Conservation (phyloP, 2,113 vertebrate species). For the Thalassoma bifasciatum region DNA sequence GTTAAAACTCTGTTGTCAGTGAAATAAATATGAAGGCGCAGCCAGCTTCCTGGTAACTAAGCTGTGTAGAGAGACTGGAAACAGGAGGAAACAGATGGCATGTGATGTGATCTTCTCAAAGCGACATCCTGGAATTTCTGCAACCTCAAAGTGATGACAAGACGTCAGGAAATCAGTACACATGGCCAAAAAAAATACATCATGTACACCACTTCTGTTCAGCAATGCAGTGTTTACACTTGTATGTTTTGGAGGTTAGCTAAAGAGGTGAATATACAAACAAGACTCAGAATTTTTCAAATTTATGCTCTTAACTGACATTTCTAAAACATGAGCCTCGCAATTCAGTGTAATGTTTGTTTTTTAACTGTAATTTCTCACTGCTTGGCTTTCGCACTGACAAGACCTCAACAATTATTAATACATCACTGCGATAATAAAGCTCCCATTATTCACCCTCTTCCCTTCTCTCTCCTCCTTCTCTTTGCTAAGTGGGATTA, state of each 20-base stretch:
- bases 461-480: not conserved
- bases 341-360: not conserved
- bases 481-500: conserved; percentile 18
- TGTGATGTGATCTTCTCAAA: not conserved
- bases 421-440: conserved; percentile 9
- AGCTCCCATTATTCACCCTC: not conserved
- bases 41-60: not conserved
- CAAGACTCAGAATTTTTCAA: not conserved
- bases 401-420: not conserved
- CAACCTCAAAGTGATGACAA: too few relatives aligned
- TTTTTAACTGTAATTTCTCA: not conserved
- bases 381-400: not conserved
- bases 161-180: too few relatives aligned
- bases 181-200: too few relatives aligned
- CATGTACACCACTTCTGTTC: too few relatives aligned
- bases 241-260: not conserved
- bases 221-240: too few relatives aligned
- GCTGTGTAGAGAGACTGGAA: not conserved
- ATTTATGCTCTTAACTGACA: not conserved
- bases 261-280: not conserved
- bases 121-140: too few relatives aligned
- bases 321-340: not conserved
- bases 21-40: not conserved
- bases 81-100: not conserved
- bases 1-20: too few relatives aligned